These are phyloP conservation scores for Tragelaphus strepsiceros DNA, from an alignment of 2,113 vertebrate species.

Conservation along the genomic window DNA sequence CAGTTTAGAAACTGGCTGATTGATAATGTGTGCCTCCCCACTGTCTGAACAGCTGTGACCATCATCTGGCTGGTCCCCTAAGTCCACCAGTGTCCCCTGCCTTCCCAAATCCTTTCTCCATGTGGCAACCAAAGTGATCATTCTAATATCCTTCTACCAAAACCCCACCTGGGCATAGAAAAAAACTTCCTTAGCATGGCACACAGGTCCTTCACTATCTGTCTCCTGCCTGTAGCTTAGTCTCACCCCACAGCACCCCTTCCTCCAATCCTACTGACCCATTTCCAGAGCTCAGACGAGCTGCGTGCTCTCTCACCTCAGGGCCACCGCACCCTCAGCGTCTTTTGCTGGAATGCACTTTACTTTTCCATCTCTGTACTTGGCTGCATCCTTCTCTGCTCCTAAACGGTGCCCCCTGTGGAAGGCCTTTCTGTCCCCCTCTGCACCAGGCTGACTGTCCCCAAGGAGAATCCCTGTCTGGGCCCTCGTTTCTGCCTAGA, in stretches of 20 bases:
- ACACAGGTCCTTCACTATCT: background rate
- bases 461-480: background rate
- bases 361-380: background rate
- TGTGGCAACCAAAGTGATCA: background rate
- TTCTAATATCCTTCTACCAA: background rate
- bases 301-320: background rate
- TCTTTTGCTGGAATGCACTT: background rate
- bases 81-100: background rate
- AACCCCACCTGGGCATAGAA: background rate
- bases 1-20: background rate
- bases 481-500: background rate
- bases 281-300: background rate
- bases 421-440: background rate
- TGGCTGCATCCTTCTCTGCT: background rate
- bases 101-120: background rate
- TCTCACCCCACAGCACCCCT: background rate
- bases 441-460: background rate
- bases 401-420: background rate
- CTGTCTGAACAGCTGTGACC: background rate
- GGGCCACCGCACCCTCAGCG: background rate
- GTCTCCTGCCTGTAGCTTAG: background rate
- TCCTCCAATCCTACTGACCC: background rate
- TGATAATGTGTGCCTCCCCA: accelerated
- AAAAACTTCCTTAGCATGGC: too few species aligned
- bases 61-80: background rate